Percentiles rank a stretch among this genome's conserved stretches.
phyloP scores from a whole-genome alignment of 2,888 invertebrate genomes.

The Gymnoscelis rufifasciata region DNA sequence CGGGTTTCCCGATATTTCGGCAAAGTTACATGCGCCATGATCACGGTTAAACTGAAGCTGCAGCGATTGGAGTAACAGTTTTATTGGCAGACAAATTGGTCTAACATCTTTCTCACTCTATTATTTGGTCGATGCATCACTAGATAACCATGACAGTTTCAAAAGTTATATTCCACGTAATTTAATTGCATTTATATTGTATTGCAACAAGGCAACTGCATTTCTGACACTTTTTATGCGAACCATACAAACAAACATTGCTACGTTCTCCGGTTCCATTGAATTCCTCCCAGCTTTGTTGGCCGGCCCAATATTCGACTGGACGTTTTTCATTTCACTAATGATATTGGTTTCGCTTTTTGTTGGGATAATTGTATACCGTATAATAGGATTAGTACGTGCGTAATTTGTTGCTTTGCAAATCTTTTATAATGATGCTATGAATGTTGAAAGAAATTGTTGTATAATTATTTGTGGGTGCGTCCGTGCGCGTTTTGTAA shows the following conservation, averaged over 20 bases:
- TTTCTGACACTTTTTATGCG: slow-evolving; percentile 6
- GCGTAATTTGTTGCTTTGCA: slow-evolving; percentile 1
- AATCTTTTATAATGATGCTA: neutral
- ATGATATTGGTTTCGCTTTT: slow-evolving; percentile 19
- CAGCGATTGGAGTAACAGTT: too few species aligned
- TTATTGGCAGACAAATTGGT: too few species aligned
- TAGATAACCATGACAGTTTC: too few species aligned
- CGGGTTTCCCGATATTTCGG: too few species aligned
- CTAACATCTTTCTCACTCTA: too few species aligned
- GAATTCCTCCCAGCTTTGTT: slow-evolving; percentile 24
- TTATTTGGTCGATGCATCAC: too few species aligned
- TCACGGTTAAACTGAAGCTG: too few species aligned
- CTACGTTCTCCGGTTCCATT: slow-evolving; percentile 16
- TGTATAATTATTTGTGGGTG: neutral
- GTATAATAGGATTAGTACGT: slow-evolving; percentile 10
- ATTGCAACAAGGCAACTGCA: too few species aligned
- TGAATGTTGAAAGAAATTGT: neutral
- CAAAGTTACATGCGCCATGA: too few species aligned
- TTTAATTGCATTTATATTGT: too few species aligned
- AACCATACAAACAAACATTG: slow-evolving; percentile 13
- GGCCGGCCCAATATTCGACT: slow-evolving; percentile 17
- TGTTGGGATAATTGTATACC: slow-evolving; percentile 14
- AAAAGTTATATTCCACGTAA: too few species aligned
- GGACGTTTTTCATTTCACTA: slow-evolving; percentile 22
- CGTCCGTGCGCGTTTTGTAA: too few species aligned